Conservation (phyloP, 2,797 vertebrate genomes). For the Enteromius mattozi region DNA sequence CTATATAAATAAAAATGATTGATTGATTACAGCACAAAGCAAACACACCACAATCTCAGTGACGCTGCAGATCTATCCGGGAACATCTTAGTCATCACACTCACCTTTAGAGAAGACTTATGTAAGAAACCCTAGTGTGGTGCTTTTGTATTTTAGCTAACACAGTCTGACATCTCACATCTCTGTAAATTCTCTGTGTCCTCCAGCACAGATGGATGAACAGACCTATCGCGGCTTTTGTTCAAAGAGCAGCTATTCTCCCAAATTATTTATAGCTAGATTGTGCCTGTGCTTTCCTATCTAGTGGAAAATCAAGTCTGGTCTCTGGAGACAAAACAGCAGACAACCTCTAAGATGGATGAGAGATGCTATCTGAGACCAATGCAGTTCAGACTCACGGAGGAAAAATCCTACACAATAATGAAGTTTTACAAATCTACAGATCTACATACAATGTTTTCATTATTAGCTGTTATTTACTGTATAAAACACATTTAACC, state of each 20-base stretch:
- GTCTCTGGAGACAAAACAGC: conserved; percentile 19
- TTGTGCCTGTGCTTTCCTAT: conserved; percentile 5
- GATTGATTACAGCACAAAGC: background rate
- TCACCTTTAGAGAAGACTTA: conserved; percentile 33
- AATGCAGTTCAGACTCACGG: background rate
- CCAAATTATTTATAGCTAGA: conserved; percentile 18
- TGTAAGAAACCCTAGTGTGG: background rate
- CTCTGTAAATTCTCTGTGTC: conserved; percentile 26
- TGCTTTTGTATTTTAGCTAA: conserved; percentile 15
- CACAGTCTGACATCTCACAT: conserved; percentile 15
- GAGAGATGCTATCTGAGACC: background rate
- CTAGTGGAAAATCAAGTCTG: conserved; percentile 34
- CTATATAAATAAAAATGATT: too few relatives aligned
- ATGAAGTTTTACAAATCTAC: background rate
- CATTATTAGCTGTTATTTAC: background rate
- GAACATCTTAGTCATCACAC: conserved; percentile 2
- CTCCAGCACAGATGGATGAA: conserved; percentile 23
- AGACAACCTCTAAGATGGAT: conserved; percentile 1
- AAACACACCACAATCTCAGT: background rate
- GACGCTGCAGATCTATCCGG: background rate
- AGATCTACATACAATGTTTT: background rate
- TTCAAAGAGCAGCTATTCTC: conserved; percentile 27
- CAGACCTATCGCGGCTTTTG: conserved; percentile 15
- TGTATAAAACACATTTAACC: background rate
- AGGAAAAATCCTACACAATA: background rate